phyloP scores from a whole-genome alignment of 2,797 vertebrate species.

The Anisognathus igniventris region DNA sequence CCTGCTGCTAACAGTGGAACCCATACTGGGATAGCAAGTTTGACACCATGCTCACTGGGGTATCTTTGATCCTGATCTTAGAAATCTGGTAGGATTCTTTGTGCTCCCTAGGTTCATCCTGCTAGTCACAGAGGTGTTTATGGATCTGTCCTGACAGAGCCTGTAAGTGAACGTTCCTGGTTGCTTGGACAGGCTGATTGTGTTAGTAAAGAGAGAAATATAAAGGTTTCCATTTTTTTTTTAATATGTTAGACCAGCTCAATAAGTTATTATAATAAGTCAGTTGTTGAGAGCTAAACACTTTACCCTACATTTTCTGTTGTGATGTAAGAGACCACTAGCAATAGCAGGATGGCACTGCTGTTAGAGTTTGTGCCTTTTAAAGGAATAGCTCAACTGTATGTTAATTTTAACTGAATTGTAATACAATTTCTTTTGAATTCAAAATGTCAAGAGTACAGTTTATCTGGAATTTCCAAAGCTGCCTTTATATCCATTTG shows the following conservation, averaged over 20 bases:
- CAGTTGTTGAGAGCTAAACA: background rate
- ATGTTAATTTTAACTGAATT: background rate
- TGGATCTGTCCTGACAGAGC: background rate
- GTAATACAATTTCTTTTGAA: slow-evolving; percentile 1
- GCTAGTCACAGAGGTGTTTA: background rate
- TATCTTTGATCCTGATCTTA: background rate
- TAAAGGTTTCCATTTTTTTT: background rate
- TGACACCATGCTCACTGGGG: background rate
- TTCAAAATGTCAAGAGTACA: background rate
- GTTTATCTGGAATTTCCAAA: background rate
- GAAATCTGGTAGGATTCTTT: background rate
- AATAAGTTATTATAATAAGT: background rate
- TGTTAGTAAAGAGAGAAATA: background rate
- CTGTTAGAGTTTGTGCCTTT: background rate
- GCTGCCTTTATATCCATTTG: background rate
- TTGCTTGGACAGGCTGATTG: background rate
- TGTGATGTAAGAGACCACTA: background rate
- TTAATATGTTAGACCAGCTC: background rate
- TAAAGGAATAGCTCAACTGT: background rate
- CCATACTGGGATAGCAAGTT: background rate
- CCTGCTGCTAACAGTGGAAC: background rate
- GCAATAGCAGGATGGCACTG: background rate
- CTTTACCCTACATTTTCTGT: background rate
- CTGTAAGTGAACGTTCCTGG: background rate
- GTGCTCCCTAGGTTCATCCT: background rate